A percentile compares a stretch with the other conserved stretches of the same genome.
These are phyloP conservation scores for Nycteola revayana DNA, from an alignment of 2,888 invertebrate species.

Conservation along the genomic window DNA sequence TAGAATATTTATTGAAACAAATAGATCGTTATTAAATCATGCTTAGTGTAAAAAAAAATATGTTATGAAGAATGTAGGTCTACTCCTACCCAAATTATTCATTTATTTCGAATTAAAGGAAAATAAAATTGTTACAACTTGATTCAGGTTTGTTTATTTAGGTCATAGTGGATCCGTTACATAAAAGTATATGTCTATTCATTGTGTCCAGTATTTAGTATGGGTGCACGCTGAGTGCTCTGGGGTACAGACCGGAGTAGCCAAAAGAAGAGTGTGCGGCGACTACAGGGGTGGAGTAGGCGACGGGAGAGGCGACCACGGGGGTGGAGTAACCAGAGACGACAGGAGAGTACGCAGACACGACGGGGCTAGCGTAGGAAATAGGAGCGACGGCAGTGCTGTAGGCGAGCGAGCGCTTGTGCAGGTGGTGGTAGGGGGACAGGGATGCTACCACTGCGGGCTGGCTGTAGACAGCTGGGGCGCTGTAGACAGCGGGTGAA, in stretches of 20 bases:
- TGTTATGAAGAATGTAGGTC: no score
- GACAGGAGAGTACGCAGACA: slow-evolving; percentile 8
- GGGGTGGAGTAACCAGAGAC: slow-evolving; percentile 32
- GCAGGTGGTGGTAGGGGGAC: slow-evolving; percentile 55
- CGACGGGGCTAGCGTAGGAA: slow-evolving; percentile 14
- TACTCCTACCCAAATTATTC: no score
- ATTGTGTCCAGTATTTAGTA: no score
- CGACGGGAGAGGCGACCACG: slow-evolving; percentile 23
- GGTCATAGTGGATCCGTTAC: no score
- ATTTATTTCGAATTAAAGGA: no score
- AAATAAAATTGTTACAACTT: no score
- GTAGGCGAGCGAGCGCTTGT: slow-evolving; percentile 53
- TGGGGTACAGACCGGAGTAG: slow-evolving; percentile 36
- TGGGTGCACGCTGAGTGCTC: slow-evolving; percentile 39
- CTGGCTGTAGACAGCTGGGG: no score
- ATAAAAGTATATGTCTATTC: no score
- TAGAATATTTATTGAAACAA: no score
- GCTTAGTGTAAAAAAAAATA: no score
- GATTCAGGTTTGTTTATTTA: no score
- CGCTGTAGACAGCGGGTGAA: slow-evolving; percentile 38
- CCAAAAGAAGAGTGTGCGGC: slow-evolving; percentile 1
- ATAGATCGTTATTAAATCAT: no score
- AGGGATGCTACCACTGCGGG: slow-evolving; percentile 73
- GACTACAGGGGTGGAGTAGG: slow-evolving; percentile 33
- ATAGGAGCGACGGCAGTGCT: not conserved